Conservation (phyloP, 2,797 vertebrate genomes). For the Miichthys miiuy region DNA sequence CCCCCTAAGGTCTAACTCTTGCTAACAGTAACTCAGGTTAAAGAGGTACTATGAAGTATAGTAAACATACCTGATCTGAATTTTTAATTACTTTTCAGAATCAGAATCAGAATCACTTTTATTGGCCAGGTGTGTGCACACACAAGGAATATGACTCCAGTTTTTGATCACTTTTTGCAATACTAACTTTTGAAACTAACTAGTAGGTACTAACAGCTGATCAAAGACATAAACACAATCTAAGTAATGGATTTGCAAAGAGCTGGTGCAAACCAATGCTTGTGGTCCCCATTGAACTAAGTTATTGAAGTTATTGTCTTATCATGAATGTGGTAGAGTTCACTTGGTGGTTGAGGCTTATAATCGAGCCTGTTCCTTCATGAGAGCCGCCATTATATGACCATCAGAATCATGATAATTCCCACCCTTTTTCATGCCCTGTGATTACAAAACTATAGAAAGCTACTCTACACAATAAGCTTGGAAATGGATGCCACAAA, state of each 20-base stretch:
- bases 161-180: too few relatives aligned
- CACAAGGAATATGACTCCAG: too few relatives aligned
- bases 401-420: slow-evolving; percentile 44
- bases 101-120: too few relatives aligned
- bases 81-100: not conserved
- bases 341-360: slow-evolving; percentile 36
- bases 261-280: slow-evolving; percentile 16
- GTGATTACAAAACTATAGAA: slow-evolving; percentile 61
- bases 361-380: slow-evolving; percentile 43
- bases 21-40: not conserved
- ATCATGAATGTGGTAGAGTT: slow-evolving; percentile 35
- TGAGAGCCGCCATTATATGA: slow-evolving; percentile 47
- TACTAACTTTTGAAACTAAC: not conserved
- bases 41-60: not conserved
- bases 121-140: too few relatives aligned
- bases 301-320: slow-evolving; percentile 45
- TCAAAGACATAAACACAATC: not conserved
- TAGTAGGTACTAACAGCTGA: not conserved
- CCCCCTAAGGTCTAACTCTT: not conserved
- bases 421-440: slow-evolving; percentile 42
- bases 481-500: slow-evolving; percentile 51
- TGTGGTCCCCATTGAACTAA: slow-evolving; percentile 20
- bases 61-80: not conserved
- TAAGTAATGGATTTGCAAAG: slow-evolving; percentile 2
- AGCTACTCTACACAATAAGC: slow-evolving; percentile 44